Base-by-base conservation (phyloP, 92 coral and sea anemone species). In the Zoanthus sansibaricus region DNA sequence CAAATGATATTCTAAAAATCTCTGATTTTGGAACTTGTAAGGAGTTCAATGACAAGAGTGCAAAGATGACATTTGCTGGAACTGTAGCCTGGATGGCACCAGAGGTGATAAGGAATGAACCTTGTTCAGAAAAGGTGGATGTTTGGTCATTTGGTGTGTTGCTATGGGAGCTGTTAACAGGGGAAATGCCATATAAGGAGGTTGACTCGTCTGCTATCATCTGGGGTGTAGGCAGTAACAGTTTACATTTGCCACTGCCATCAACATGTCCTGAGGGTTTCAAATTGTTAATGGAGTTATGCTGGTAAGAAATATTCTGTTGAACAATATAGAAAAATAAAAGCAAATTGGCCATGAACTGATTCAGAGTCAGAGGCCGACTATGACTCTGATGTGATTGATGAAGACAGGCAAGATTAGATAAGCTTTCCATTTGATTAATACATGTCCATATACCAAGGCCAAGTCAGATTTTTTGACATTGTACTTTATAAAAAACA, bases 21-120 rank as follows among this genome's bases (percentile, higher is more conserved):
- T 95, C 98, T 30, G 98, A 95, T 87, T 95, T 95, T 89, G 98
- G 98, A 18, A 95, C 98, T 3, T 93, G 98, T 77, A 95, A 93
- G 74, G 95, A 94, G 55, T 94, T 94, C 75, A 93, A 92, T 86
- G 98, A 94, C 71, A 94, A 94, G 54, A 94, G 98, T 78, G 98
- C 95, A 21, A 94, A 93, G 87, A 94, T 94, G 98, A 94, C 95
- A 0, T 94, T 94, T 93, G 98, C 98, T 83, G 98, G 98, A 5
- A 94, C 98, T 56, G 98, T 94, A 14, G 98, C 98, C 1, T 94
- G 98, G 98, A 94, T 94, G 98, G 98, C 98, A 0, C 98, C 98
- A n/a, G 98, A 94, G 66, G 98, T 94, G 82, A 94, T 94, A 46
- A 86, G 98, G 55, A 94, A 94, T 82, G 98, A 94, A 67, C 98